Base-by-base conservation (phyloP, 92 coral and sea anemone genomes). In the Paramuricea clavata region DNA sequence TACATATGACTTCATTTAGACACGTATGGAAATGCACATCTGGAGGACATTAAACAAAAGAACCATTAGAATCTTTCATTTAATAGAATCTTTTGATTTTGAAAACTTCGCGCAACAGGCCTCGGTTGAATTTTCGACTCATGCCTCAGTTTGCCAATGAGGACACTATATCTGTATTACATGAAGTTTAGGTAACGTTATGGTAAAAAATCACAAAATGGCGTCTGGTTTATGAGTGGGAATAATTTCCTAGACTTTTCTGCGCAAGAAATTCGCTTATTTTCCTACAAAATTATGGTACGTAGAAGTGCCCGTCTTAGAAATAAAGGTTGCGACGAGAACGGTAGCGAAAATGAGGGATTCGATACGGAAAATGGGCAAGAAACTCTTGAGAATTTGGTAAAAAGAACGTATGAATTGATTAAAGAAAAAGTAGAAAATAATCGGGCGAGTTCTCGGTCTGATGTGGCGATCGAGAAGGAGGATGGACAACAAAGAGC, bases 221-320 rank as follows among this genome's bases (percentile, higher is more conserved):
- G 72, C 39, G 72, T 30, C 72, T 17, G 6, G 39, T 33, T 65
- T 19, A 33, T 65, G 72, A 30, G 35, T 19, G 72, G 11, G 39
- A 39, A 39, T 4, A 39, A 39, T 22, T 60, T 60, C 0, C 3
- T 33, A 10, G 2, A 65, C 12, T 12, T 32, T 21, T 65, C 23
- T 19, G 28, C 72, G 39, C 72, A 11, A 65, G n/a, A 65, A 65
- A 28, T 33, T 21, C 36, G 39, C 41, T 65, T 2, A 65, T 11
- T 22, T 21, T 65, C 28, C 26, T 44, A 34, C 3, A 1, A 31
- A 79, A 79, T 25, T 11, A 79, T 79, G 84, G 84, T 79, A 0
- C 72, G 84, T 35, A 79, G 84, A 79, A 79, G 84, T 61, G 43
- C 49, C 12, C 72, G 84, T 28, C 84, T 79, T 23, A 33, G 84